Evolutionary conservation across 2,888 invertebrate species (phyloP).

Genomic region (Mechanitis messenoides): DNA sequence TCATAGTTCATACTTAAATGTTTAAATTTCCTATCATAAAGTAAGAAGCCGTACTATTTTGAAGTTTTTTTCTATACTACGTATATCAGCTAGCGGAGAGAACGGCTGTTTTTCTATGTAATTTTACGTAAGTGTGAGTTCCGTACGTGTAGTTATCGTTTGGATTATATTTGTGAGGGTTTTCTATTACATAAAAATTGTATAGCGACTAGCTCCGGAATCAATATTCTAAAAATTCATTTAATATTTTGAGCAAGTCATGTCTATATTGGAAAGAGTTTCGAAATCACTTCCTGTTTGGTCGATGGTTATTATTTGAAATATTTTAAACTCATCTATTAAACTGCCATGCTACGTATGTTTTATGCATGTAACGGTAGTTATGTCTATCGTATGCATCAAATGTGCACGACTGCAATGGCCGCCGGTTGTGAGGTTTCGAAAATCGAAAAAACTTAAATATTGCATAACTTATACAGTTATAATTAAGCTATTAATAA

Average conservation of each 20-base stretch:
- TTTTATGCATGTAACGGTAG: background rate
- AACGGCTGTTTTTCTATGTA: constrained; percentile 73
- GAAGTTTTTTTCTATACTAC: constrained; percentile 70
- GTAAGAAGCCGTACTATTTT: constrained; percentile 68
- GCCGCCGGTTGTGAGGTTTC: too few species aligned
- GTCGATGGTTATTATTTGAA: background rate
- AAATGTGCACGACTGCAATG: too few species aligned
- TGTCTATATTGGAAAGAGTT: constrained; percentile 29
- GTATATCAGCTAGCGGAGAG: constrained; percentile 59
- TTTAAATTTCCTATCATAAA: constrained; percentile 51
- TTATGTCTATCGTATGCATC: too few species aligned
- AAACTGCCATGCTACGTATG: constrained; percentile 3
- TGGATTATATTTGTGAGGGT: constrained; percentile 47
- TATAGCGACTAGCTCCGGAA: constrained; percentile 56
- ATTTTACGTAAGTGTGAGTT: constrained; percentile 59
- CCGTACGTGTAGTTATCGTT: constrained; percentile 66
- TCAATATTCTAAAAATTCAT: constrained; percentile 70
- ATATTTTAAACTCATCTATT: constrained; percentile 17
- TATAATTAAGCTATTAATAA: too few species aligned
- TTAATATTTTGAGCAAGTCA: constrained; percentile 55
- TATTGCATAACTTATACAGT: too few species aligned
- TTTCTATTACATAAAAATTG: constrained; percentile 68
- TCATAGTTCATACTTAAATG: constrained; percentile 47
- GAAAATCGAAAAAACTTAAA: too few species aligned
- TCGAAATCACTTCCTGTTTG: constrained; percentile 20